phyloP scores from a whole-genome alignment of 2,888 invertebrate species.

The Tuberolachnus salignus region DNA sequence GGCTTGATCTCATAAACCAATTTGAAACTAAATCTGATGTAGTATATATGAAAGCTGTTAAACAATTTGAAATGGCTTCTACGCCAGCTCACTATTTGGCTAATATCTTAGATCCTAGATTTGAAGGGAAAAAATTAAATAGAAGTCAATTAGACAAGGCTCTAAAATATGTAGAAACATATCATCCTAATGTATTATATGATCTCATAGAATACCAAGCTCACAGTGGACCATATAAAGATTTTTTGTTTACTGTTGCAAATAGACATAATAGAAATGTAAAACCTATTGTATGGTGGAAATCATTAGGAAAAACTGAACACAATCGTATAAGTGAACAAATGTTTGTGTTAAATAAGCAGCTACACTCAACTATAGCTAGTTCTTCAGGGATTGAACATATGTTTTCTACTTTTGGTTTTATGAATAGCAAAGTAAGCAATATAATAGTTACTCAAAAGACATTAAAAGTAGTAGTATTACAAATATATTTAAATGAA shows the following conservation, averaged over 20 bases:
- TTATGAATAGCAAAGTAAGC: not conserved
- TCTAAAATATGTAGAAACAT: not conserved
- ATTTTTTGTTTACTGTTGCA: not conserved
- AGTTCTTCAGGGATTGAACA: not conserved
- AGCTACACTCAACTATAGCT: not conserved
- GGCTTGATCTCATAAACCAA: not conserved
- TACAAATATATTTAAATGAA: not conserved
- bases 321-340: not conserved
- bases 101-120: not conserved
- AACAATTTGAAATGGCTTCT: not conserved
- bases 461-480: no score
- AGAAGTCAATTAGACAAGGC: not conserved
- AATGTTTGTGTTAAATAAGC: not conserved
- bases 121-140: not conserved
- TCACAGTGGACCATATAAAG: no score
- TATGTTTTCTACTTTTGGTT: not conserved
- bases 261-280: not conserved
- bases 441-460: not conserved
- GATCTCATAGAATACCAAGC: not conserved
- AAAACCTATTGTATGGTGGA: not conserved
- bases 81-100: not conserved
- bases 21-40: not conserved
- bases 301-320: not conserved
- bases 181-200: not conserved
- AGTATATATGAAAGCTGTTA: not conserved